Evolutionary conservation across 1,140 invertebrate genomes (phyloP), one percentile per base, ranked within the genome.

Genomic region (Diploscapter pachys): DNA sequence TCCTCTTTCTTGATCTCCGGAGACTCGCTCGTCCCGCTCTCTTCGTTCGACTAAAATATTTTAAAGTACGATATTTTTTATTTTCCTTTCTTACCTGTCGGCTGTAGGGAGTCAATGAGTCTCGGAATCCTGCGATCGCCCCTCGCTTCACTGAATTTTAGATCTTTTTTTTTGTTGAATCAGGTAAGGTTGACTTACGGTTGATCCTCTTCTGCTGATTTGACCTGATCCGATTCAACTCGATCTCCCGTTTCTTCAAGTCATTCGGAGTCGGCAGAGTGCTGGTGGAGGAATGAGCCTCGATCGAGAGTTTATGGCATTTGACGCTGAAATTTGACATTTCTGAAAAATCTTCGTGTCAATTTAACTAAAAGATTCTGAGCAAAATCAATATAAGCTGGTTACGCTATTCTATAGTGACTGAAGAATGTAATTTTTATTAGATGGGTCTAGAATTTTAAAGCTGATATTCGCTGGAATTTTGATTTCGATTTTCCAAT

Each of bases 1-100:
- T 68, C 66, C 48, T 68, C 66, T 48, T 68, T 68, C 66, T 68
- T 68, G 48, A 68, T 55, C 48, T 68, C 66, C 5, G 66, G 66
- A 68, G 66, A 68, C 57, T 55, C 66, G 51, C 66, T 68, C 0
- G 66, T 55, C 5, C 66, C 66, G 66, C 66, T 68, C 52, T 68
- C 66, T 5, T 68, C 66, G 48, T 68, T 68, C 9, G 66, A 68
- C 66, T 68, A 55, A 68, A 68, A 31, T 6, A 65, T 6, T 9
- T 50, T 8, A 65, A 9, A 6, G 63, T 31, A 11, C 57, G 57
- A 59, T 11, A 11, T 31, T 31, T 59, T 1, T 31, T 0, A 59
- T 59, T 11, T 31, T 59, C 13, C 6, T 65, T 65, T 8, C 48
- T 52, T 52, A 68, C 66, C 66, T 68, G 66, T 52, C 66, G 66